phyloP scores from a whole-genome alignment of 2,113 vertebrate species.

The Trogon surrucura region DNA sequence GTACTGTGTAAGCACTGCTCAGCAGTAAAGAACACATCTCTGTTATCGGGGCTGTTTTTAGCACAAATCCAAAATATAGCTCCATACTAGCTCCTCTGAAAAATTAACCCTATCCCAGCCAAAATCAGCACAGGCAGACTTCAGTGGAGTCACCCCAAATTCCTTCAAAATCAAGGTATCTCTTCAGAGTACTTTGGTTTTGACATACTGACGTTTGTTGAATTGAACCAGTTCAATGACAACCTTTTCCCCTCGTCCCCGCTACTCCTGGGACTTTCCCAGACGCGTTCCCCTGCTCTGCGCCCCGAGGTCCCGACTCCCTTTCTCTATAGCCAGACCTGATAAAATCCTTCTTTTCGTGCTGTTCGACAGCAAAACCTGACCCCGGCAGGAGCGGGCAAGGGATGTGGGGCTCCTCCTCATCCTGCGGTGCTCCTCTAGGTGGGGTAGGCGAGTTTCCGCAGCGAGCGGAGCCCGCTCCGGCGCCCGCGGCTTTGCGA shows the following conservation, averaged over 20 bases:
- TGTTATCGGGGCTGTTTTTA: background rate
- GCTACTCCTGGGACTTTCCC: background rate
- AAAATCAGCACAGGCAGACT: background rate
- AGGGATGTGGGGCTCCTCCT: background rate
- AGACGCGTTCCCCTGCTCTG: background rate
- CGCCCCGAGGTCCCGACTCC: background rate
- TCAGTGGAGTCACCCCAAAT: background rate
- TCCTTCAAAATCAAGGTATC: background rate
- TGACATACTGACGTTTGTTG: rapidly evolving
- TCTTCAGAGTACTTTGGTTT: background rate
- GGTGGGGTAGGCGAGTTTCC: conserved; percentile 74
- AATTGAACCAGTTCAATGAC: background rate
- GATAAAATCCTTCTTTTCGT: background rate
- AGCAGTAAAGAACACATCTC: background rate
- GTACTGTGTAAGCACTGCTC: background rate
- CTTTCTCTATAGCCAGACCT: background rate
- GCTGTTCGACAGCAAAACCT: background rate
- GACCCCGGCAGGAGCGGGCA: rapidly evolving
- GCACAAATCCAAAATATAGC: no score
- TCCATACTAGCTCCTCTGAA: no score
- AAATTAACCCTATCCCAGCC: no score
- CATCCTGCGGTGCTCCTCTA: conserved; percentile 67
- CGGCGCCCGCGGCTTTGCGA: background rate
- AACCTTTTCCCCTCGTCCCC: background rate
- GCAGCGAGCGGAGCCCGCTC: background rate